Base-by-base conservation (phyloP, 2,888 invertebrate genomes). In the Platerodrilus igneus region DNA sequence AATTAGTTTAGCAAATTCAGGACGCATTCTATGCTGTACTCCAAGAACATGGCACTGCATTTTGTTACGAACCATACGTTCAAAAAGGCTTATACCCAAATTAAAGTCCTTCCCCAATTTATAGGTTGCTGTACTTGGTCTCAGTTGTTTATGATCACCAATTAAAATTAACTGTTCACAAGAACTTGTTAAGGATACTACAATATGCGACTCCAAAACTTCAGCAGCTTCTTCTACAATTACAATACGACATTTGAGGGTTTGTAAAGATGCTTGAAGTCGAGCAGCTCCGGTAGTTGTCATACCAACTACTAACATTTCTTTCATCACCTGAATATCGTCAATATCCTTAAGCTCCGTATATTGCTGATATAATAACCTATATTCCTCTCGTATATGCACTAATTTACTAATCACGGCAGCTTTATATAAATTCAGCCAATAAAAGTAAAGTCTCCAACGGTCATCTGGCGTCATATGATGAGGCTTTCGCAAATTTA, bases 211-310 rank as follows among this genome's bases (percentile, higher is more conserved):
- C 61, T 93, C 93, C 19, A 90, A 65, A 0, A 91, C 85, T 69
- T 92, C 90, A 0, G 89, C 91, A 0, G 91, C 91, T 69, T 93
- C 93, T 64, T 93, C 92, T 1, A 92, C 83, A 9, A 87, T 75
- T 0, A 86, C 83, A 52, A 86, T 79, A 43, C 78, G 76, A 3
- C 79, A 76, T 39, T 73, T 67, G 2, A 86, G 63, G 28, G 73
- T 68, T 33, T 75, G 71, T 43, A 89, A 67, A 3, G 83, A 67
- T 1, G 73, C 70, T 49, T 80, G 78, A 10, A 79, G 66, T 35
- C 80, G 72, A 0, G 88, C 86, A 0, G 87, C 87, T 10, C 79
- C 78, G 0, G 85, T 81, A 1, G 88, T 88, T 3, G 89, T 90
- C 64, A 86, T 80, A 1, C 84, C 87, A 14, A 87, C 72, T 2